Conservation (phyloP, 2,888 invertebrate genomes). For the Lymantria dispar region DNA sequence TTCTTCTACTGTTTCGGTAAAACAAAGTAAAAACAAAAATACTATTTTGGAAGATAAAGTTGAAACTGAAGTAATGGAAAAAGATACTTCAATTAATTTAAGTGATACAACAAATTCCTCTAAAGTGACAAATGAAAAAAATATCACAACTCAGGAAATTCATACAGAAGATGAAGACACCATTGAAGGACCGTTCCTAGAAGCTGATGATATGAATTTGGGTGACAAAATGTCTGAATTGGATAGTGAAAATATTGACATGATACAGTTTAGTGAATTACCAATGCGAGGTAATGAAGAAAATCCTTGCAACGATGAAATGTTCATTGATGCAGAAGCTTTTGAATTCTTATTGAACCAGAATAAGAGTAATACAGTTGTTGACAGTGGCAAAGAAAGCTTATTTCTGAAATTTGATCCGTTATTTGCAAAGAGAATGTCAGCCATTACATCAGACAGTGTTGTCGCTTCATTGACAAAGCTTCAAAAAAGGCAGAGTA, state of each 20-base stretch:
- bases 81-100: constrained; percentile 37
- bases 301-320: constrained; percentile 54
- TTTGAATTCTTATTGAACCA: constrained; percentile 72
- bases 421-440: constrained; percentile 65
- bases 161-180: constrained; percentile 76
- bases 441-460: constrained; percentile 49
- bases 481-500: constrained; percentile 57
- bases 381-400: constrained; percentile 74
- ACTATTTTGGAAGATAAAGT: constrained; percentile 27
- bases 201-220: constrained; percentile 48
- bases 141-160: constrained; percentile 53
- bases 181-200: constrained; percentile 69
- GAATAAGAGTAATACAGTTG: constrained; percentile 58
- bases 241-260: constrained; percentile 43
- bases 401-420: constrained; percentile 75
- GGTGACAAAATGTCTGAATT: constrained; percentile 46
- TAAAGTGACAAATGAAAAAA: constrained; percentile 47
- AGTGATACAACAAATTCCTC: constrained; percentile 48
- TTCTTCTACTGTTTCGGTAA: constrained; percentile 13
- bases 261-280: constrained; percentile 55
- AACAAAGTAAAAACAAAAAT: constrained; percentile 9
- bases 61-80: constrained; percentile 38
- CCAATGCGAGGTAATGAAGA: constrained; percentile 45
- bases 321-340: constrained; percentile 74
- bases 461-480: constrained; percentile 55